Evolutionary conservation across 2,113 vertebrate species (phyloP).

Genomic region (Ochotona princeps): DNA sequence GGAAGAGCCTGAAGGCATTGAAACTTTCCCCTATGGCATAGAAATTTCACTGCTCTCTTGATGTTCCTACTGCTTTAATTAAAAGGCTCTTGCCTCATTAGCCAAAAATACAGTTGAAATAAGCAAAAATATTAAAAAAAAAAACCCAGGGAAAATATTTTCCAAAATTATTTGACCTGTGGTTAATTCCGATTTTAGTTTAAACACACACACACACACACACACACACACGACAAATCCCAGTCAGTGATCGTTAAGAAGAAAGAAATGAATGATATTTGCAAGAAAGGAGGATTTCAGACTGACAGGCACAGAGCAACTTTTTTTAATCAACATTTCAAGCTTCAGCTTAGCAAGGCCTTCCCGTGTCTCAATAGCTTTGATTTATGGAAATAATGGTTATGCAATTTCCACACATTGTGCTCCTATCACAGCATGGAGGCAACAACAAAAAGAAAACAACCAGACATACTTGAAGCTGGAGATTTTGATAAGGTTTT

Average conservation of each 20-base stretch:
- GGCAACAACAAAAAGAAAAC: conserved; percentile 43
- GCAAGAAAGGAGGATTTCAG: background rate
- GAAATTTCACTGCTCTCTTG: background rate
- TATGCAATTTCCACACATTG: conserved; percentile 69
- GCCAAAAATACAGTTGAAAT: background rate
- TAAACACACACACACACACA: background rate
- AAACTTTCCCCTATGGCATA: background rate
- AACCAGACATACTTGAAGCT: background rate
- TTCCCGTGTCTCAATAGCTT: conserved; percentile 47
- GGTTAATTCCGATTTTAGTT: conserved; percentile 19
- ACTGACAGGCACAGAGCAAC: background rate
- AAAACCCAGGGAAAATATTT: background rate
- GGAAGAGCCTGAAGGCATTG: background rate
- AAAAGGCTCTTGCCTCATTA: background rate
- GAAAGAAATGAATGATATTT: background rate
- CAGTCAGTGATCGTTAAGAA: background rate
- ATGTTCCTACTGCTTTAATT: background rate
- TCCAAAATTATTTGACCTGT: background rate
- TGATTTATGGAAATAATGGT: conserved; percentile 59
- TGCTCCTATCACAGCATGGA: conserved; percentile 51
- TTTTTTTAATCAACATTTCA: background rate
- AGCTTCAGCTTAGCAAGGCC: background rate
- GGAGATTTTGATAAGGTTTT: conserved; percentile 60
- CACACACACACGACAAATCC: background rate
- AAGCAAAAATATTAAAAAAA: background rate